Evolutionary conservation across 2,113 vertebrate genomes (phyloP).

Genomic region (Gymnorhina tibicen): DNA sequence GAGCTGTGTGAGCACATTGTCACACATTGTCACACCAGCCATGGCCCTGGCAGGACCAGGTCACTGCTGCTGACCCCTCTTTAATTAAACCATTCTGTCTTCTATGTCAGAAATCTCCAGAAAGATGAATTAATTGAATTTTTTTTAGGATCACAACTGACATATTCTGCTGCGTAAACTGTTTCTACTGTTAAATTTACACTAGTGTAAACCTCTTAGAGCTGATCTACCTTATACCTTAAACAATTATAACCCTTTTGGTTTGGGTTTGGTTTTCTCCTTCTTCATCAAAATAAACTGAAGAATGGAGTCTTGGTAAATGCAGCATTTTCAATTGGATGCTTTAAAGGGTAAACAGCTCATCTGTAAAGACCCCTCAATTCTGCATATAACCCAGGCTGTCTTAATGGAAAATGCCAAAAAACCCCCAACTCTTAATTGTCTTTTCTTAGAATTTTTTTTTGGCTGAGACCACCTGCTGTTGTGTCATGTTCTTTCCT

Average conservation of each 20-base stretch:
- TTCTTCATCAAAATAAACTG: neutral
- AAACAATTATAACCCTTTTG: neutral
- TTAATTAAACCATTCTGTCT: neutral
- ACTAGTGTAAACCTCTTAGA: neutral
- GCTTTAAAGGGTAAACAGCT: neutral
- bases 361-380: neutral
- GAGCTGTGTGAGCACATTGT: neutral
- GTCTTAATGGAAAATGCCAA: neutral
- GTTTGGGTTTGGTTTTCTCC: neutral
- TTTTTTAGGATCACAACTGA: neutral
- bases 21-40: neutral
- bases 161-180: neutral
- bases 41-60: neutral
- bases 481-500: rapidly evolving
- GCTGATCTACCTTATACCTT: neutral
- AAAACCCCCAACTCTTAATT: neutral
- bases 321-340: neutral
- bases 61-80: neutral
- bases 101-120: neutral
- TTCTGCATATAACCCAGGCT: neutral
- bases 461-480: neutral
- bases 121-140: neutral
- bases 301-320: neutral
- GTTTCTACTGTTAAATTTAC: neutral
- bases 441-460: neutral